phyloP scores from a whole-genome alignment of 2,797 vertebrate species.

The Sebastes ruberrimus region DNA sequence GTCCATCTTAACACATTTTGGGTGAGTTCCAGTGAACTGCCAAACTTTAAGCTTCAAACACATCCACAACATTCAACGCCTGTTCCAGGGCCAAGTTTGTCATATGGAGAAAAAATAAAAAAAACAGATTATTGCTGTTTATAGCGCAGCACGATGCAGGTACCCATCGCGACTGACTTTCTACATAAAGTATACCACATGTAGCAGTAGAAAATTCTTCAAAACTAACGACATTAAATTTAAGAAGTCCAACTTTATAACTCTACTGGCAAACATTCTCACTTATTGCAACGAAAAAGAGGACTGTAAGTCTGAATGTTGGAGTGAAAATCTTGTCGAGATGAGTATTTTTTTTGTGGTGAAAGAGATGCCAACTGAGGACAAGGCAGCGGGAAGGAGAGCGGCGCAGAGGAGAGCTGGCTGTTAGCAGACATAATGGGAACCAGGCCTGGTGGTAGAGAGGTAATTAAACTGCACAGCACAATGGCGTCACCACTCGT shows the following conservation, averaged over 20 bases:
- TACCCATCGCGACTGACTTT: constrained; percentile 46
- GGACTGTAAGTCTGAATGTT: constrained; percentile 1
- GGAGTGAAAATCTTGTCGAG: constrained; percentile 26
- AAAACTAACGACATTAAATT: not conserved
- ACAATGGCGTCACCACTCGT: constrained; percentile 75
- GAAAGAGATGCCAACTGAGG: constrained; percentile 68
- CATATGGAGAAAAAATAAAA: constrained; percentile 45
- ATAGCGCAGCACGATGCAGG: constrained; percentile 37
- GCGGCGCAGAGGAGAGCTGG: constrained; percentile 58
- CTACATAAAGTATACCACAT: constrained; percentile 16
- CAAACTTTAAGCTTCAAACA: constrained; percentile 38
- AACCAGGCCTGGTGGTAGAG: constrained; percentile 70
- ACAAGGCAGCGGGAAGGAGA: constrained; percentile 63
- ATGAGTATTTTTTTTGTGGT: constrained; percentile 35
- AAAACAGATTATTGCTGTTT: constrained; percentile 44
- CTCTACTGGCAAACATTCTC: not conserved
- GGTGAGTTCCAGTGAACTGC: constrained; percentile 14
- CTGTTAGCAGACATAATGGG: constrained; percentile 69
- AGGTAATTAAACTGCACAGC: constrained; percentile 74
- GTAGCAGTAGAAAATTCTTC: not conserved
- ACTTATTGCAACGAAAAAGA: constrained; percentile 14
- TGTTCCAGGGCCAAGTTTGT: constrained; percentile 30
- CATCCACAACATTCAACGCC: constrained; percentile 11
- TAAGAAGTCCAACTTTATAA: not conserved
- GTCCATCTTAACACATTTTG: constrained; percentile 29